Evolutionary conservation across 23 tunicate species (phyloP).

Genomic region (Aplidium turbinatum): DNA sequence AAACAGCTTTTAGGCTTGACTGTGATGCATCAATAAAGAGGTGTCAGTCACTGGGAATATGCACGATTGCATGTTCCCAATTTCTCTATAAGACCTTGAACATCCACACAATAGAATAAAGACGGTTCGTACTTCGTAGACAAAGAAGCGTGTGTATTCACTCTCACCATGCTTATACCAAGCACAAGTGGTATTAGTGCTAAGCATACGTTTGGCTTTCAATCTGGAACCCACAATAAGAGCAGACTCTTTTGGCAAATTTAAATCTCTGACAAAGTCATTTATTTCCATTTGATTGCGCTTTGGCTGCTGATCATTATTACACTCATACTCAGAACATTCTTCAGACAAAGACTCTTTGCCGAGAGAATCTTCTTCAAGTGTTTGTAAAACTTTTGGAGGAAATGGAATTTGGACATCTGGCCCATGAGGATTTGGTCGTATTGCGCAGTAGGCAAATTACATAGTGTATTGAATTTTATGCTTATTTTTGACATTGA

Average conservation of each 20-base stretch:
- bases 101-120: not conserved
- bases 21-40: slow-evolving; percentile 6
- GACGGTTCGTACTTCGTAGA: not conserved
- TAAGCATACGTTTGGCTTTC: not conserved
- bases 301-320: not conserved
- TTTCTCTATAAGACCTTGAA: not conserved
- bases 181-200: not conserved
- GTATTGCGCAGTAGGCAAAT: not conserved
- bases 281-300: too few species aligned
- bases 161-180: slow-evolving; percentile 3
- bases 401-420: not conserved
- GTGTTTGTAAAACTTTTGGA: slow-evolving; percentile 1
- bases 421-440: not conserved
- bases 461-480: not conserved
- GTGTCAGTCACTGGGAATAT: slow-evolving; percentile 16
- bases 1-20: too few species aligned
- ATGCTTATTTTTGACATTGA: slow-evolving; percentile 3
- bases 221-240: slow-evolving; percentile 1
- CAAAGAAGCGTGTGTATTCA: not conserved
- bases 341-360: slow-evolving; percentile 23
- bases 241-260: slow-evolving; percentile 4
- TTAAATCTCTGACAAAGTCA: too few species aligned
- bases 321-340: not conserved
- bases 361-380: slow-evolving; percentile 22
- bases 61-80: too few species aligned